These are phyloP conservation scores for Anthopleura sola DNA, from an alignment of 64 coral and sea anemone genomes.

Conservation along the genomic window DNA sequence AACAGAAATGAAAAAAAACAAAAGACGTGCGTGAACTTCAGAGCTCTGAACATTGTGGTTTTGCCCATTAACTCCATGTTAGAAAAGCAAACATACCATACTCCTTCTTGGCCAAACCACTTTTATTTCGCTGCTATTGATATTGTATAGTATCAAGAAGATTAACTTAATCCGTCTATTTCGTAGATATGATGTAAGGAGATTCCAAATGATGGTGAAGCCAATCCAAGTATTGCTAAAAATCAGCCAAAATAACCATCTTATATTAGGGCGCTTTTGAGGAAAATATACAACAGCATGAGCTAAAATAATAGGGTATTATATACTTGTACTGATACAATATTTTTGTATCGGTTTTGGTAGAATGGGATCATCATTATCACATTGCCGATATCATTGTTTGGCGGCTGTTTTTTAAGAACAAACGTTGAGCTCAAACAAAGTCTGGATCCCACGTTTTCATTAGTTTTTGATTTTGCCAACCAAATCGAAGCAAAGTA, in stretches of 20 bases:
- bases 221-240: background rate
- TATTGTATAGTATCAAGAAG: background rate
- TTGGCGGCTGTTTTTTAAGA: background rate
- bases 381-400: background rate
- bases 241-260: background rate
- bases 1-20: background rate
- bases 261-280: background rate
- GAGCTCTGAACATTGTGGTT: background rate
- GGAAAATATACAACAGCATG: background rate
- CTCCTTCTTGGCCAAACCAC: background rate
- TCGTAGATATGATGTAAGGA: background rate
- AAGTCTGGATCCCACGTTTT: background rate
- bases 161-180: background rate
- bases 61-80: background rate
- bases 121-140: background rate
- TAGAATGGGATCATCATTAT: background rate
- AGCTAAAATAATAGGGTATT: background rate
- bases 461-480: background rate
- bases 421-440: constrained; percentile 1
- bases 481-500: background rate
- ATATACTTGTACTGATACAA: background rate
- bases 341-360: background rate
- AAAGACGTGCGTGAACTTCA: background rate
- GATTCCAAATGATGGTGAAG: background rate
- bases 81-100: background rate